Evolutionary conservation across 2,888 invertebrate genomes (phyloP).

Genomic region (Spilosoma lubricipeda): DNA sequence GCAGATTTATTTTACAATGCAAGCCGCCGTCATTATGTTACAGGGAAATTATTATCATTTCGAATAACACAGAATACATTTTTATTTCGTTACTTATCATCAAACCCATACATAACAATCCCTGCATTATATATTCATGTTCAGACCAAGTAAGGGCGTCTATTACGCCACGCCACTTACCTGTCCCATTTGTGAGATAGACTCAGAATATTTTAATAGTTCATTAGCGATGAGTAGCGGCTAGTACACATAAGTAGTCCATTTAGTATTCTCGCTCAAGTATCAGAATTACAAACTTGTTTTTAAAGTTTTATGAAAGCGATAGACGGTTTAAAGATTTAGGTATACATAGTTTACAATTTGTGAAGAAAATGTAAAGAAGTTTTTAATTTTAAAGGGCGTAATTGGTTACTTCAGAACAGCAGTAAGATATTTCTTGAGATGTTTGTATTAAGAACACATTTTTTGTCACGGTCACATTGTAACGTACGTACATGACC

Average conservation of each 20-base stretch:
- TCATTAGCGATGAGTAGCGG: conserved; percentile 31
- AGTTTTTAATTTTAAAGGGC: neutral
- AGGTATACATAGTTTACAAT: neutral
- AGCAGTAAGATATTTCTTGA: neutral
- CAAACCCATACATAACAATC: neutral
- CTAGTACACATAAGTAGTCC: conserved; percentile 10
- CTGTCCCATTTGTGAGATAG: conserved; percentile 35
- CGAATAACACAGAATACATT: no score
- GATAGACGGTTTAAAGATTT: neutral
- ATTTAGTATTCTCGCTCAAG: conserved; percentile 11
- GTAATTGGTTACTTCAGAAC: neutral
- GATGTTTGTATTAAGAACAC: no score
- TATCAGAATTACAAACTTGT: conserved; percentile 9
- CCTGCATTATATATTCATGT: conserved; percentile 28
- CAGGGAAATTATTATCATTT: no score
- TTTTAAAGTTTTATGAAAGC: neutral
- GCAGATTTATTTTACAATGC: neutral
- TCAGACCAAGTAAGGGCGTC: conserved; percentile 22
- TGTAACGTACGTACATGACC: no score
- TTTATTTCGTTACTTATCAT: neutral
- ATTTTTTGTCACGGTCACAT: no score
- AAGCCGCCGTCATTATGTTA: neutral
- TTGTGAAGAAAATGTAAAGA: neutral
- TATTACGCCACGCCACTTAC: conserved; percentile 44
- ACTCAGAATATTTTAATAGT: conserved; percentile 48